A percentile compares a stretch with the other conserved stretches of the same genome.
phyloP scores from a whole-genome alignment of 2,888 invertebrate species.

The Craniophora ligustri region DNA sequence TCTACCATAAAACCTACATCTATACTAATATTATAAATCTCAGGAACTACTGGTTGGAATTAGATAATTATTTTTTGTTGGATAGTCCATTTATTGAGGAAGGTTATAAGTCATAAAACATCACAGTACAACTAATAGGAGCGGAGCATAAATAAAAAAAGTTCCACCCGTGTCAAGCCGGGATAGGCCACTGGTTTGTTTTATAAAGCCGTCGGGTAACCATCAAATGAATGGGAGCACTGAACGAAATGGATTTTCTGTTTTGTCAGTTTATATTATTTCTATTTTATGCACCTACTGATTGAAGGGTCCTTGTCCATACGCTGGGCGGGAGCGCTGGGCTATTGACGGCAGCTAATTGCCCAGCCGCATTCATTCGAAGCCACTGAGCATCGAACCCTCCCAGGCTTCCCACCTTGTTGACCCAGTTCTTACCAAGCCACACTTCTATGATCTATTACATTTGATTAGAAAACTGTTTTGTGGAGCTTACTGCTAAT shows the following conservation, averaged over 20 bases:
- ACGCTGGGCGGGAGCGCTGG: background rate
- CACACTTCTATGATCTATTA: background rate
- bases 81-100: too few species aligned
- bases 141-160: too few species aligned
- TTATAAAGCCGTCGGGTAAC: too few species aligned
- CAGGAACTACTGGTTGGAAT: too few species aligned
- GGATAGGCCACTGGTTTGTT: too few species aligned
- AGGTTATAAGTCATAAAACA: too few species aligned
- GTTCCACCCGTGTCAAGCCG: too few species aligned
- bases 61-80: too few species aligned
- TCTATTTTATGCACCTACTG: slow-evolving; percentile 1
- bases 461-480: background rate
- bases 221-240: background rate
- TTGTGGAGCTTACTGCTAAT: too few species aligned
- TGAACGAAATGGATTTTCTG: background rate
- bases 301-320: slow-evolving; percentile 13
- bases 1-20: too few species aligned
- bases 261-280: background rate
- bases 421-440: slow-evolving; percentile 6
- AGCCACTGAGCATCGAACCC: slow-evolving; percentile 8
- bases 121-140: too few species aligned
- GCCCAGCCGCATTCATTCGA: slow-evolving; percentile 39
- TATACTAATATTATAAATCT: too few species aligned
- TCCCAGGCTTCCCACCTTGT: slow-evolving; percentile 17
- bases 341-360: slow-evolving; percentile 31